Evolutionary conservation across 2,113 vertebrate species (phyloP).

Genomic region (Cricetomys ansorgei): DNA sequence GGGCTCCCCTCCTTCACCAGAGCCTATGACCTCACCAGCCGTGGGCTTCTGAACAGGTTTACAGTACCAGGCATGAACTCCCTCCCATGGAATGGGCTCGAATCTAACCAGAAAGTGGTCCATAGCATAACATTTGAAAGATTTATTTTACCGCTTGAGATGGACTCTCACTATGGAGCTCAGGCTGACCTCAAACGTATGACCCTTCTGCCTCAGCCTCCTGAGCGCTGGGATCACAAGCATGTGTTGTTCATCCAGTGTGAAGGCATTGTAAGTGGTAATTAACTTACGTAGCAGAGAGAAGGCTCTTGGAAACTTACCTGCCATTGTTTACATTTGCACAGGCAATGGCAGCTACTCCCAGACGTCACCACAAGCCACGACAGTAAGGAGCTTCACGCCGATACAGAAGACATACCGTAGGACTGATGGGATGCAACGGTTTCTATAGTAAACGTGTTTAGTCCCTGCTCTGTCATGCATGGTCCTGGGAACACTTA

Average conservation of each 20-base stretch:
- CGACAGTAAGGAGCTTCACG: background rate
- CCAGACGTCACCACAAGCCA: background rate
- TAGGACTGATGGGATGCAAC: background rate
- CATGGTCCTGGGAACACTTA: background rate
- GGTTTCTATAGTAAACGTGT: background rate
- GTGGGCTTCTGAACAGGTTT: background rate
- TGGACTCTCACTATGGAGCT: background rate
- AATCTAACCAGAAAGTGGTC: background rate
- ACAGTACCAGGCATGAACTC: too few relatives aligned
- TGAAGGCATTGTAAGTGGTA: slow-evolving; percentile 29
- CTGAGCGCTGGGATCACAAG: background rate
- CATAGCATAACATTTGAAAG: background rate
- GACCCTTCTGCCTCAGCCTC: background rate
- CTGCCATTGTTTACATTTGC: background rate
- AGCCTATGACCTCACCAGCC: background rate
- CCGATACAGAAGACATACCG: background rate
- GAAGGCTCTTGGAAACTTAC: background rate
- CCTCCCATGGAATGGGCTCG: background rate
- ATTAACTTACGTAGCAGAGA: background rate
- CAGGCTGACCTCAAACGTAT: background rate
- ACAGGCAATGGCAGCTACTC: background rate
- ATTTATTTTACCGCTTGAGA: background rate
- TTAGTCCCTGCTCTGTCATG: background rate
- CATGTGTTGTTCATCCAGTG: too few relatives aligned
- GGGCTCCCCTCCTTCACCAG: background rate